These are phyloP conservation scores for Oceanites oceanicus DNA, from an alignment of 2,113 vertebrate genomes.

Conservation along the genomic window DNA sequence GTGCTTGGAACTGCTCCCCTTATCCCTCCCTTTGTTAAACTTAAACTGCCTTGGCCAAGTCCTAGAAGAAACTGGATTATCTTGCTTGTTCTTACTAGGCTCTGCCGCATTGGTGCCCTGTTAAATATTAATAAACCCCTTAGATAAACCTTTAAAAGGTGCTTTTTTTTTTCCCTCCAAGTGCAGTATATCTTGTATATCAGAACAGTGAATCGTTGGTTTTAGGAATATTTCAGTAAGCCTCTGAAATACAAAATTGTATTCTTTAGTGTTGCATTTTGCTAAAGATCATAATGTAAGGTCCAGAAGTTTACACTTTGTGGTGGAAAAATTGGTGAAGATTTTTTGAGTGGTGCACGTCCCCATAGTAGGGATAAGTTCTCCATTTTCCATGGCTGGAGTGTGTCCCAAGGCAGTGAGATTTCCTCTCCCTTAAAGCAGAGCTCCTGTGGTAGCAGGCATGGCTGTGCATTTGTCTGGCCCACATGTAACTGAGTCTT, in stretches of 20 bases:
- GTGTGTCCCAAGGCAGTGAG: neutral
- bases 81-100: neutral
- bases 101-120: neutral
- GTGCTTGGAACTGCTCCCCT: neutral
- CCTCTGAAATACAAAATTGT: neutral
- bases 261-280: neutral
- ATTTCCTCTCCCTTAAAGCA: neutral
- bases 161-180: neutral
- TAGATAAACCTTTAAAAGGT: constrained; percentile 16
- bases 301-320: neutral
- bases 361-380: neutral
- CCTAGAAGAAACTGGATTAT: constrained; percentile 18
- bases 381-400: neutral
- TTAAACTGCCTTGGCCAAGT: neutral
- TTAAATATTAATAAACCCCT: constrained; percentile 38
- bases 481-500: neutral
- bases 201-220: neutral
- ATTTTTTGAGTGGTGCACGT: neutral
- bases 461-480: neutral
- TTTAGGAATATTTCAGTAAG: neutral
- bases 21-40: neutral
- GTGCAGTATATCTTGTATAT: neutral
- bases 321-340: neutral
- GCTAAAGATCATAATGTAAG: neutral
- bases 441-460: neutral